Evolutionary conservation across 2,797 vertebrate genomes (phyloP).

Genomic region (Enteromius thamalakanensis): DNA sequence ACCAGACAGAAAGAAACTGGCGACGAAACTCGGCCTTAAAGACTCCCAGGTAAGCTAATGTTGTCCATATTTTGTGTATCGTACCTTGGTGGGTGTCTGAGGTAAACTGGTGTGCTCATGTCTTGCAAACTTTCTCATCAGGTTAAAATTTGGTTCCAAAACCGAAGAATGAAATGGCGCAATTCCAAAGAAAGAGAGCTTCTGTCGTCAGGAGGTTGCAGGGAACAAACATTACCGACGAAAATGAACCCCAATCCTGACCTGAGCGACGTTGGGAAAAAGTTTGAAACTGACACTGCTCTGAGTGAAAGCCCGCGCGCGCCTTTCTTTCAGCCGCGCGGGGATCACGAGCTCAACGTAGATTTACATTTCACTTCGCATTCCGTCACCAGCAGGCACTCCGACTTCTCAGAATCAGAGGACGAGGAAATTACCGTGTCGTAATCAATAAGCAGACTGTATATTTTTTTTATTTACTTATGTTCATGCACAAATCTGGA

Average conservation of each 20-base stretch:
- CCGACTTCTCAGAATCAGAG: constrained; percentile 89
- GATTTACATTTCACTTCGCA: constrained; percentile 79
- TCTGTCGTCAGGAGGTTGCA: constrained; percentile 91
- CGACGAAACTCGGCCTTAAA: constrained; percentile 91
- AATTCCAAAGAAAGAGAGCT: constrained; percentile 98
- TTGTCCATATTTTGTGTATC: neutral
- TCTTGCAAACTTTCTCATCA: constrained; percentile 59
- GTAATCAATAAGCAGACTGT: constrained; percentile 52
- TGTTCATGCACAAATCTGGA: constrained; percentile 6
- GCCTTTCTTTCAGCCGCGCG: constrained; percentile 67
- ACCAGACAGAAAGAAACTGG: constrained; percentile 94
- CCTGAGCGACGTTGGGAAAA: constrained; percentile 92
- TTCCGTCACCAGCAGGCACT: constrained; percentile 85
- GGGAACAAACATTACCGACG: constrained; percentile 96
- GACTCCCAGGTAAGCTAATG: constrained; percentile 88
- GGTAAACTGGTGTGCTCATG: neutral
- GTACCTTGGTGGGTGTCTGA: neutral
- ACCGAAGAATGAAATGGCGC: constrained; percentile 98
- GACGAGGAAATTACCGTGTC: constrained; percentile 90
- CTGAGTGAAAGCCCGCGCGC: constrained; percentile 63
- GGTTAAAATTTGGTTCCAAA: constrained; percentile 99
- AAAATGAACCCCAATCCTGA: constrained; percentile 96
- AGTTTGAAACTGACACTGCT: constrained; percentile 75
- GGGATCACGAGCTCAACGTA: constrained; percentile 71
- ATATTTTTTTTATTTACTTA: neutral